Evolutionary conservation across 2,797 vertebrate species (phyloP), one percentile per base, ranked within the genome.

Genomic region (Philypnodon macrostomus): DNA sequence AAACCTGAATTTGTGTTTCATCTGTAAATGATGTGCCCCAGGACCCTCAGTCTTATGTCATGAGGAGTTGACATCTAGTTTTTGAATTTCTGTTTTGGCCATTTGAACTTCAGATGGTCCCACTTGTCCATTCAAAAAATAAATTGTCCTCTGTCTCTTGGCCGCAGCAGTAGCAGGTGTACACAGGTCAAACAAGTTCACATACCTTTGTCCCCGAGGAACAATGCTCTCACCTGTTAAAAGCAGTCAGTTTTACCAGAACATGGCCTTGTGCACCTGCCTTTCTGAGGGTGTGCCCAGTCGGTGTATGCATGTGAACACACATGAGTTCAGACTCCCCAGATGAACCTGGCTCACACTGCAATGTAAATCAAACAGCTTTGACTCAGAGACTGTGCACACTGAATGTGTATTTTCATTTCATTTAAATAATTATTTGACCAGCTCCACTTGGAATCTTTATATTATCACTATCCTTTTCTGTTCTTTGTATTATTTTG

Each of bases 351-450:
- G 29, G 42, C 23, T 46, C 37, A 13, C 56, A 63, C 69, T 19
- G 63, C 47, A 58, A 47, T 19, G 44, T 44, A 24, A 17, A 57
- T 79, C 52, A 50, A 63, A 71, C 50, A 1, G 69, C 60, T 53
- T 58, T 39, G 40, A 67, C 62, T 50, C 32, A 37, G 45, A 35
- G 51, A 63, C 42, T 26, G 14, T 35, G n/a, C 12, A 23, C 24
- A 12, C 7, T 26, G 13, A 26, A 42, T 27, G 5, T 15, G 1
- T 13, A 42, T 42, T 27, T 27, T 9, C 26, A n/a, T n/a, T n/a
- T n/a, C n/a, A n/a, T n/a, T n/a, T n/a, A n/a, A 87, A 85, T 74
- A 78, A 75, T 87, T 80, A 80, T 60, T 69, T 53, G 68, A 70
- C 71, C 36, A 33, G 58, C 79, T 77, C 66, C 75, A 46, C 58